Evolutionary conservation across 2,797 vertebrate genomes (phyloP).

Genomic region (Rhinatrema bivittatum): DNA sequence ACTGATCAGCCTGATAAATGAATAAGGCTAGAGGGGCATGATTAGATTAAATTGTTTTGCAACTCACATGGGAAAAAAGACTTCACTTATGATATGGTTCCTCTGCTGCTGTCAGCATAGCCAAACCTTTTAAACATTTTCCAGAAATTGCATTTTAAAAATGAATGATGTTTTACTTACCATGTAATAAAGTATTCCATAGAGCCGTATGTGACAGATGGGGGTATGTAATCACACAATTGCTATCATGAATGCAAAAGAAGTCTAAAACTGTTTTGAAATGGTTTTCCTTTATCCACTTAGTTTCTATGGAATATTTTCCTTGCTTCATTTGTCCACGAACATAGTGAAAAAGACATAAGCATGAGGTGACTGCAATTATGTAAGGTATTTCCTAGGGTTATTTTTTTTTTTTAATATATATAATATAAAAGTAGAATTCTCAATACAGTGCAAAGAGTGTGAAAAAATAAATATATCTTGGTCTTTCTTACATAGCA

Average conservation of each 20-base stretch:
- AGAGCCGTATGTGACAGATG: constrained; percentile 1
- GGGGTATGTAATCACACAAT: background rate
- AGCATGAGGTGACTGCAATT: background rate
- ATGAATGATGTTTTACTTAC: constrained; percentile 24
- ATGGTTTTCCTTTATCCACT: background rate
- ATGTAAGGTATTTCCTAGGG: background rate
- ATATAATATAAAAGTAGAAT: background rate
- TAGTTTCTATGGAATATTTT: background rate
- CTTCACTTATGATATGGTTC: constrained; percentile 5
- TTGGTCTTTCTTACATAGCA: constrained; percentile 10
- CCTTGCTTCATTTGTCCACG: background rate
- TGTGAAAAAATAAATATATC: background rate
- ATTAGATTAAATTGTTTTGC: constrained; percentile 19
- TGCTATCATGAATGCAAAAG: constrained; percentile 3
- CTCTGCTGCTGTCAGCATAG: constrained; percentile 4
- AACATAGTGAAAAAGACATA: background rate
- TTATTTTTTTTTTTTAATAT: too few relatives aligned
- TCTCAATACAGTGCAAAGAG: constrained; percentile 4
- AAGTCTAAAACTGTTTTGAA: background rate
- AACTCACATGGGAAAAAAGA: constrained; percentile 14
- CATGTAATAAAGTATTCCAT: constrained; percentile 1
- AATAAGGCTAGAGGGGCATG: constrained; percentile 3
- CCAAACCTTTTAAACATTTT: constrained; percentile 22
- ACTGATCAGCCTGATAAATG: constrained; percentile 27
- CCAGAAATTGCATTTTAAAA: constrained; percentile 19